Evolutionary conservation across 2,888 invertebrate species (phyloP).

Genomic region (Meteorus cinctellus): DNA sequence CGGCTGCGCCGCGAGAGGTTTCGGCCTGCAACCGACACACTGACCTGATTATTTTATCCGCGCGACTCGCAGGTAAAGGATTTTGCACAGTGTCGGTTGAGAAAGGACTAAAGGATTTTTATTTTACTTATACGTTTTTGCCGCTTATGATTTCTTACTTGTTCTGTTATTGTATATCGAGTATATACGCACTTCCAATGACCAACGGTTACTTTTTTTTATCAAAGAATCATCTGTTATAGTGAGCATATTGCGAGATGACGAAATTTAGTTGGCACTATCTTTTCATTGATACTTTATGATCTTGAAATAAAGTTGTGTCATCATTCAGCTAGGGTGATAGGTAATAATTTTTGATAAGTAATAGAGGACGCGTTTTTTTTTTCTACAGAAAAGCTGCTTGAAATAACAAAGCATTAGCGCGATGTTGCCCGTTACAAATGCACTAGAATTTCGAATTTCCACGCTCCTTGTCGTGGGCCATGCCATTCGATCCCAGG

Average conservation of each 20-base stretch:
- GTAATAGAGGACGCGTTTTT: not conserved
- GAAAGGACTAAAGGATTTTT: conserved; percentile 35
- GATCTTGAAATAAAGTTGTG: too few relatives aligned
- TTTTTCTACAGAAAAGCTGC: too few relatives aligned
- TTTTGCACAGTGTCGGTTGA: conserved; percentile 36
- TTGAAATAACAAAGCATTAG: too few relatives aligned
- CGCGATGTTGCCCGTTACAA: conserved; percentile 54
- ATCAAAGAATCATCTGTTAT: too few relatives aligned
- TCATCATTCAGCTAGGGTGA: too few relatives aligned
- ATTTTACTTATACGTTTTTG: conserved; percentile 1
- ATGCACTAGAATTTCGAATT: conserved; percentile 61
- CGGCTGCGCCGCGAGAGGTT: conserved; percentile 29
- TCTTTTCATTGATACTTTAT: too few relatives aligned
- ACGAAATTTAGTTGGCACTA: too few relatives aligned
- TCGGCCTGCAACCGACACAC: conserved; percentile 51
- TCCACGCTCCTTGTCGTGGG: conserved; percentile 65
- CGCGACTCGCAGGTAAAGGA: conserved; percentile 38
- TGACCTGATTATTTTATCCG: conserved; percentile 55
- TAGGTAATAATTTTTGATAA: not conserved
- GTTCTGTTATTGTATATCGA: not conserved
- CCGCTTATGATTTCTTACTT: not conserved
- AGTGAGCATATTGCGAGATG: too few relatives aligned
- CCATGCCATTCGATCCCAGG: conserved; percentile 62
- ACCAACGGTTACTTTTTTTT: conserved; percentile 40
- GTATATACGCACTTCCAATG: conserved; percentile 30